These are phyloP conservation scores for Drosophila arawakana DNA, from an alignment of 1,140 invertebrate species.

Conservation along the genomic window DNA sequence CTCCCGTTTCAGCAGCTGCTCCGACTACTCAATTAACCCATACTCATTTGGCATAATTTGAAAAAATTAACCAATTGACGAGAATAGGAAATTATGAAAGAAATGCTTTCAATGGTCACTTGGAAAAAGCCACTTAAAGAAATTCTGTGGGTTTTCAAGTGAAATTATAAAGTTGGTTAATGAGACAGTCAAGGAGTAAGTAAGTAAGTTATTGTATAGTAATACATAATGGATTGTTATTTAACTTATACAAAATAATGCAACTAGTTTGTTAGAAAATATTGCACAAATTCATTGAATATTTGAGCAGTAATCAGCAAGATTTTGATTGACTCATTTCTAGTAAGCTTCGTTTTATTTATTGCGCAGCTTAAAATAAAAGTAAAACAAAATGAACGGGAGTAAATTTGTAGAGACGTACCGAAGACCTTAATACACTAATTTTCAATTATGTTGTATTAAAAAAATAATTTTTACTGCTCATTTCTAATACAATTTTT, in stretches of 20 bases:
- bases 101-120: constrained; percentile 19
- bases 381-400: neutral
- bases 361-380: constrained; percentile 12
- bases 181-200: neutral
- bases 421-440: neutral
- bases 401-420: neutral
- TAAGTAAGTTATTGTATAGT: too few species aligned
- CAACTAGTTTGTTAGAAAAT: too few species aligned
- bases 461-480: too few species aligned
- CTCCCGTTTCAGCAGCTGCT: constrained; percentile 19
- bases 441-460: too few species aligned
- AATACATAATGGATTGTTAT: neutral
- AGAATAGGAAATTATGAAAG: constrained; percentile 62
- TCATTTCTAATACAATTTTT: too few species aligned
- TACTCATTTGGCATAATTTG: constrained; percentile 76
- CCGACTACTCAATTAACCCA: constrained; percentile 65
- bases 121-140: constrained; percentile 29
- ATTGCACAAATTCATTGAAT: too few species aligned
- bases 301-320: neutral
- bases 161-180: constrained; percentile 26
- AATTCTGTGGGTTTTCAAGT: constrained; percentile 17
- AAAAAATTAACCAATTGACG: constrained; percentile 74
- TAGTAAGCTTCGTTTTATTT: neutral
- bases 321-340: neutral
- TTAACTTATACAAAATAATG: neutral